A percentile compares a stretch with the other conserved stretches of the same genome.
Conservation (phyloP, 2,888 invertebrate genomes). For the Camptogramma bilineatum region DNA sequence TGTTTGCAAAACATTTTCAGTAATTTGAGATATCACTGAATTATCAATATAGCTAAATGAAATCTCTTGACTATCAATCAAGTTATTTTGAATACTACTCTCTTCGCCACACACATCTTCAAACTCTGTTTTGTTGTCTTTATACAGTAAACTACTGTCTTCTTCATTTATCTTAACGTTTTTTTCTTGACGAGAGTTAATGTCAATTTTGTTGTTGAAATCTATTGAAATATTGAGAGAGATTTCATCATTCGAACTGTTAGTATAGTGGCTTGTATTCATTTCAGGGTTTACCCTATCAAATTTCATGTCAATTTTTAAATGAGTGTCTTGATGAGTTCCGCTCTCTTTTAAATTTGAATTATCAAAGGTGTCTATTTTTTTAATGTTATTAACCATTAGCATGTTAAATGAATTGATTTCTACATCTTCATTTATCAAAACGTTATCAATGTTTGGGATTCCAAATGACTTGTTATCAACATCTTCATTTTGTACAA, state of each 20-base stretch:
- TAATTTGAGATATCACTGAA: slow-evolving; percentile 30
- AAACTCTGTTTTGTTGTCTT: slow-evolving; percentile 12
- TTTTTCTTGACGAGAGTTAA: slow-evolving; percentile 4
- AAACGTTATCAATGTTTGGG: background rate
- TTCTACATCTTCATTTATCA: background rate
- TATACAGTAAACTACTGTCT: background rate
- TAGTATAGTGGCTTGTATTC: background rate
- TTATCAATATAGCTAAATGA: slow-evolving; percentile 25
- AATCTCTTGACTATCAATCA: slow-evolving; percentile 23
- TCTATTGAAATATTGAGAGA: slow-evolving; percentile 7
- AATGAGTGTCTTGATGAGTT: background rate
- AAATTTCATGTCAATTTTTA: slow-evolving; percentile 4
- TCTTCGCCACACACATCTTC: slow-evolving; percentile 13
- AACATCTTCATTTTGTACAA: background rate
- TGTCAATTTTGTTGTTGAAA: background rate
- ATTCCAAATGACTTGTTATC: background rate
- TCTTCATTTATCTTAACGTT: slow-evolving; percentile 8
- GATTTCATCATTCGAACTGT: background rate
- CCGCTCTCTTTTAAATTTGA: background rate
- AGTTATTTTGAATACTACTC: slow-evolving; percentile 14
- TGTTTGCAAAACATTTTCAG: slow-evolving; percentile 19
- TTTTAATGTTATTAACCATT: background rate
- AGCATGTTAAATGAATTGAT: background rate
- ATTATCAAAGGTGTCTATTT: background rate
- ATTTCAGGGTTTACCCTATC: background rate